Conservation (phyloP, 2,797 vertebrate genomes). For the Microhierax caerulescens region DNA sequence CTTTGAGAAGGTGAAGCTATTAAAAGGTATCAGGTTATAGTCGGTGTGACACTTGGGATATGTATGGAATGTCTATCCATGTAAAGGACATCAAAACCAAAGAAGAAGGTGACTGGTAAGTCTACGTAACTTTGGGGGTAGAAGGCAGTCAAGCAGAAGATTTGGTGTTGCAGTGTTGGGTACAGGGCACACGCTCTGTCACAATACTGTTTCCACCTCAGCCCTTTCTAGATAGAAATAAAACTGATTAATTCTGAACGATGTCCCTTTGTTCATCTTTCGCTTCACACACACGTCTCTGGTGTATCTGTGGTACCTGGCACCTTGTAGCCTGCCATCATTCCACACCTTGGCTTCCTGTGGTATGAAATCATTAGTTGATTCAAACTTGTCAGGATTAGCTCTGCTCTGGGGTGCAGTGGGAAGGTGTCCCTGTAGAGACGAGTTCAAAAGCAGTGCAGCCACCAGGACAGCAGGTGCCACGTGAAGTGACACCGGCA, state of each 20-base stretch:
- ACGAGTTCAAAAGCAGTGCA: not conserved
- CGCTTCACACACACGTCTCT: not conserved
- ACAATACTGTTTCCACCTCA: not conserved
- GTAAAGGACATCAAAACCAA: not conserved
- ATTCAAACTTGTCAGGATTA: not conserved
- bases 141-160: not conserved
- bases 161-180: not conserved
- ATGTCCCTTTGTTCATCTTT: not conserved
- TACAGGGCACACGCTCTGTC: not conserved
- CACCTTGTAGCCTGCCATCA: not conserved
- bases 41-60: not conserved
- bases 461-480: not conserved
- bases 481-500: rapidly evolving
- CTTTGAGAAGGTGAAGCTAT: not conserved
- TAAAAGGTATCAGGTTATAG: not conserved
- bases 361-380: not conserved
- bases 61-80: not conserved
- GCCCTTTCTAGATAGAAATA: not conserved
- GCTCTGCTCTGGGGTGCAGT: not conserved
- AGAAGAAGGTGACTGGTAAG: not conserved
- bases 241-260: not conserved
- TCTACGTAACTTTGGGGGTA: not conserved
- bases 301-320: not conserved
- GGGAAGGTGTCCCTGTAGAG: not conserved
- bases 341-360: not conserved